phyloP scores from a whole-genome alignment of 2,113 vertebrate genomes.

The Gracilinanus agilis region DNA sequence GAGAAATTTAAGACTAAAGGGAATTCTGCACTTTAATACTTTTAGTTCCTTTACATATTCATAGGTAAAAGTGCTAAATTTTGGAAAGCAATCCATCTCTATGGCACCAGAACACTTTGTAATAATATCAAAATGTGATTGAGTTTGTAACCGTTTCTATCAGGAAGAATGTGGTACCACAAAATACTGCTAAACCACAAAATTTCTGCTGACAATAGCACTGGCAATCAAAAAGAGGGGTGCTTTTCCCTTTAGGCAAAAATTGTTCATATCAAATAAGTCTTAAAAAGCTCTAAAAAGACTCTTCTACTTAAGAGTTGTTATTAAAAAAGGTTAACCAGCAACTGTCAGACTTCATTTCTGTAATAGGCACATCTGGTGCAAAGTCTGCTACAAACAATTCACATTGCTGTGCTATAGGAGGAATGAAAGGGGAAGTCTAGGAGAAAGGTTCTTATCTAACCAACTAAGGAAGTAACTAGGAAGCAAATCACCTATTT shows the following conservation, averaged over 20 bases:
- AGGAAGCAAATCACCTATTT: background rate
- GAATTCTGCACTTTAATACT: background rate
- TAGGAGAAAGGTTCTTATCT: constrained; percentile 1
- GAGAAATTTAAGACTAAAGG: background rate
- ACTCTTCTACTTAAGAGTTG: constrained; percentile 42
- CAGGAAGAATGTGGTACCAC: constrained; percentile 6
- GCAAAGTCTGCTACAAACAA: constrained; percentile 40
- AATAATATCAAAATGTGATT: constrained; percentile 2
- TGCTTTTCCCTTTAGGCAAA: constrained; percentile 48
- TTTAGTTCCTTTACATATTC: background rate
- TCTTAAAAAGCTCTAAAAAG: constrained; percentile 60
- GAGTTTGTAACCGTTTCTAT: constrained; percentile 37
- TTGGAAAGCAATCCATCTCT: constrained; percentile 28
- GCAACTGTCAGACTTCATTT: constrained; percentile 75
- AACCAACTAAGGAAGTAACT: background rate
- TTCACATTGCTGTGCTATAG: background rate
- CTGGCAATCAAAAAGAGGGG: constrained; percentile 41
- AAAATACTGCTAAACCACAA: constrained; percentile 16
- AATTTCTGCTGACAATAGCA: constrained; percentile 44
- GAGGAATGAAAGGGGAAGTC: constrained; percentile 26
- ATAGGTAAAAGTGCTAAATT: constrained; percentile 26
- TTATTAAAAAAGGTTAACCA: constrained; percentile 65
- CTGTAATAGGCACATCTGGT: constrained; percentile 64
- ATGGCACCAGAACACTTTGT: constrained; percentile 16
- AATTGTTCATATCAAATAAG: constrained; percentile 63